Evolutionary conservation across 1,140 invertebrate genomes (phyloP), one percentile per base, ranked within the genome.

Genomic region (Penaeus indicus): DNA sequence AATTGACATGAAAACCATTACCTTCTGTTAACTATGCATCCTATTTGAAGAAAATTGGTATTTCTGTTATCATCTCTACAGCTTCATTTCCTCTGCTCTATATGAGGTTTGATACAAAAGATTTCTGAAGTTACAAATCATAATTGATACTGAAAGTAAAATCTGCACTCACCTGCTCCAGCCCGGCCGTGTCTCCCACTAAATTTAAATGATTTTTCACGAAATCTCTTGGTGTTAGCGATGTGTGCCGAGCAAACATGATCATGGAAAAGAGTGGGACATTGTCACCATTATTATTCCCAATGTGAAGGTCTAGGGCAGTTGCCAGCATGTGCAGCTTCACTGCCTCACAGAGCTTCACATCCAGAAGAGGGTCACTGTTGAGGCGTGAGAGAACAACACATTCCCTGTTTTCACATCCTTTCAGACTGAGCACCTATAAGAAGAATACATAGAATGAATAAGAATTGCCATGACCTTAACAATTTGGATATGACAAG

Each of bases 291-390:
- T 90, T 89, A 54, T 89, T 90, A 60, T 92, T 91, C 5, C 90
- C 88, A 38, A 91, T 85, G 77, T 90, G 91, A 42, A 94, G 90
- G 72, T 93, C 91, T 47, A 93, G 91, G 8, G 92, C 92, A 67
- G 92, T 91, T 27, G 93, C 91, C 67, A 94, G 91, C 94, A 94
- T 94, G 89, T 94, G 92, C 25, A 94, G 91, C 90, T 94, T 94
- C 25, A 94, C 91, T 54, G 93, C 94, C 92, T 94, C 94, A 92
- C 94, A 92, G 25, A 94, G 90, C 54, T 92, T 92, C 22, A 93
- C 84, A 89, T 94, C 94, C 90, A 93, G 90, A 7, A 91, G 91
- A 22, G 91, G 90, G 82, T 93, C 92, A 75, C 91, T 90, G 91
- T 94, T 94, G n/a, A 94, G 91, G 19, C 92, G 87, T 16, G 91